Percentiles rank a stretch among this genome's conserved stretches.
Conservation (phyloP, 2,888 invertebrate species). For the Apocheima hispidaria region DNA sequence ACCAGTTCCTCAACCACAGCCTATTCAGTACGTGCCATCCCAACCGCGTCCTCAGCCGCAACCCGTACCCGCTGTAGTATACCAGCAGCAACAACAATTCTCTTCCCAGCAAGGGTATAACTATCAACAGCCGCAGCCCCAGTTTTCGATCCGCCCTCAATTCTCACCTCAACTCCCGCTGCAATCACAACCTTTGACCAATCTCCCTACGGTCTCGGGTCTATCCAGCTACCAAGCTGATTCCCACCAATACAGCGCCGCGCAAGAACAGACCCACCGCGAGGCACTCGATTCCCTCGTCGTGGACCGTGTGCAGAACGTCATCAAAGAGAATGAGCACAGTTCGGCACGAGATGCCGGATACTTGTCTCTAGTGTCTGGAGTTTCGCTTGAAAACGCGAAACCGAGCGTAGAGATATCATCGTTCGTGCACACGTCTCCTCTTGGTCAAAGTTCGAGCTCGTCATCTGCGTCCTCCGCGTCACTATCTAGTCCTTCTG, state of each 20-base stretch:
- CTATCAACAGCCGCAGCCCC: constrained; percentile 47
- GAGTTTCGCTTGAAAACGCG: constrained; percentile 73
- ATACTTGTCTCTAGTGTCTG: constrained; percentile 74
- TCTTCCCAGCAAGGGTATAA: constrained; percentile 47
- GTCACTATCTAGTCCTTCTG: constrained; percentile 46
- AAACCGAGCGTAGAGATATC: constrained; percentile 77
- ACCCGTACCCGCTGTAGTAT: constrained; percentile 33
- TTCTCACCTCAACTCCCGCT: constrained; percentile 47
- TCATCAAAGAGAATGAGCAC: constrained; percentile 76
- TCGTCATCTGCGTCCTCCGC: constrained; percentile 49
- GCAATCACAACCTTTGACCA: constrained; percentile 54
- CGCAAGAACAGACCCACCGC: constrained; percentile 57
- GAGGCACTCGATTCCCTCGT: constrained; percentile 72
- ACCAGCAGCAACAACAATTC: constrained; percentile 47
- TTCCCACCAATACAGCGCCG: constrained; percentile 66
- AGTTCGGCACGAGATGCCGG: constrained; percentile 72
- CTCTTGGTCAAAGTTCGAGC: constrained; percentile 44
- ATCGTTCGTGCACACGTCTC: constrained; percentile 76
- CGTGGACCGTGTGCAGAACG: constrained; percentile 69
- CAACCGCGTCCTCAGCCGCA: constrained; percentile 45
- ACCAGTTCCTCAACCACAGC: constrained; percentile 41
- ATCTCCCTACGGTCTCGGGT: constrained; percentile 48
- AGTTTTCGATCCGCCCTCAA: constrained; percentile 44
- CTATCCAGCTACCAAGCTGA: constrained; percentile 76
- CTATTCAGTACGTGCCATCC: constrained; percentile 39